phyloP scores from a whole-genome alignment of 2,113 vertebrate genomes.

The Sander lucioperca region DNA sequence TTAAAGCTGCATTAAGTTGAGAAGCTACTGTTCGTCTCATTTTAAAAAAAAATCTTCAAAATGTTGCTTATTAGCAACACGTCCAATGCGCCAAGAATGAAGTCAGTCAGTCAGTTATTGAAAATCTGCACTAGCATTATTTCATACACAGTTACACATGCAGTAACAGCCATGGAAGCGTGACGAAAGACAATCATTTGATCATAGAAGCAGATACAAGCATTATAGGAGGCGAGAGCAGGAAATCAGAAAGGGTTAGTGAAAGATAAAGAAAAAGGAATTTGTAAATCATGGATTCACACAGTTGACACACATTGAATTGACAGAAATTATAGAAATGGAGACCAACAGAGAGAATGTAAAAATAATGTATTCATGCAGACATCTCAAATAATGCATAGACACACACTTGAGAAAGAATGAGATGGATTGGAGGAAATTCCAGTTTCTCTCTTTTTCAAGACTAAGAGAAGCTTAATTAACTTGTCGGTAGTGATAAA shows the following conservation, averaged over 20 bases:
- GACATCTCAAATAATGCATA: background rate
- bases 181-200: constrained; percentile 28
- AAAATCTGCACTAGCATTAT: constrained; percentile 10
- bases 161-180: background rate
- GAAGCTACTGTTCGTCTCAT: background rate
- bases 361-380: background rate
- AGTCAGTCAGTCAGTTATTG: constrained; percentile 14
- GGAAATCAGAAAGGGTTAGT: background rate
- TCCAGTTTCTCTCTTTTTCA: background rate
- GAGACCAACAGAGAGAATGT: background rate
- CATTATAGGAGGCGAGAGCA: background rate
- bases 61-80: background rate
- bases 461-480: background rate
- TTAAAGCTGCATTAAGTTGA: background rate
- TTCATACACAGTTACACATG: constrained; percentile 49
- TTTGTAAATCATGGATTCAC: background rate
- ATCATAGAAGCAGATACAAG: constrained; percentile 19
- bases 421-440: background rate
- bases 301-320: background rate
- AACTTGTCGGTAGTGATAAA: too few species aligned
- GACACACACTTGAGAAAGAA: background rate
- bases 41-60: background rate
- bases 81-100: background rate
- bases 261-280: background rate
- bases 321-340: constrained; percentile 14